Conservation (phyloP, 2,113 vertebrate genomes). For the Archilochus colubris region DNA sequence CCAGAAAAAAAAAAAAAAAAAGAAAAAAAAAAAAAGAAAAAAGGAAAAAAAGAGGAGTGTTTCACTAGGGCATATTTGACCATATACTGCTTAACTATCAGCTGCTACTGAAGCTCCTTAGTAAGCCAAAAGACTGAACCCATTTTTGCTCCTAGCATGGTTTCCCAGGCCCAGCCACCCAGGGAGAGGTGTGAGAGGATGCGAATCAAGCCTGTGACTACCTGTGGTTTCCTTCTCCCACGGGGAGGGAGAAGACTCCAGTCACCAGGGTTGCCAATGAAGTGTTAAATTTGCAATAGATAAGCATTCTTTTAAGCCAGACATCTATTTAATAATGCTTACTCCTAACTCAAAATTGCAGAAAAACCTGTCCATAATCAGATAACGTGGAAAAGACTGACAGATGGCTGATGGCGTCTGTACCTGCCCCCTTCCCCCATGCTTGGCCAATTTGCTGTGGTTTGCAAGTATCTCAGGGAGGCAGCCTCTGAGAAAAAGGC, state of each 20-base stretch:
- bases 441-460: not conserved
- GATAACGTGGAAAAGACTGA: not conserved
- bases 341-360: slow-evolving; percentile 31
- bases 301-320: slow-evolving; percentile 26
- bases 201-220: not conserved
- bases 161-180: not conserved
- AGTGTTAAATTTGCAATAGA: not conserved
- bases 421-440: not conserved
- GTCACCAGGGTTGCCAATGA: slow-evolving; percentile 25
- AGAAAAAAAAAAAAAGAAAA: not conserved
- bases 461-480: not conserved
- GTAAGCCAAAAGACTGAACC: not conserved
- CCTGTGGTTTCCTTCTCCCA: slow-evolving; percentile 21
- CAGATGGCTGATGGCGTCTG: slow-evolving; percentile 38
- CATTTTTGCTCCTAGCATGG: not conserved
- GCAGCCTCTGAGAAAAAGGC: not conserved
- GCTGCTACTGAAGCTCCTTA: not conserved
- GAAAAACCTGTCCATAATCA: slow-evolving; percentile 55
- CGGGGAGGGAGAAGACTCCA: slow-evolving; percentile 5
- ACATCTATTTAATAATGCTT: slow-evolving; percentile 29
- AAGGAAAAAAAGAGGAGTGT: not conserved
- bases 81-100: not conserved
- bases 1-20: no score
- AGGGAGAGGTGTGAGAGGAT: not conserved
- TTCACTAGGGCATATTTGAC: not conserved